Evolutionary conservation across 1,140 invertebrate genomes (phyloP), one percentile per base, ranked within the genome.

Genomic region (Uloborus diversus): DNA sequence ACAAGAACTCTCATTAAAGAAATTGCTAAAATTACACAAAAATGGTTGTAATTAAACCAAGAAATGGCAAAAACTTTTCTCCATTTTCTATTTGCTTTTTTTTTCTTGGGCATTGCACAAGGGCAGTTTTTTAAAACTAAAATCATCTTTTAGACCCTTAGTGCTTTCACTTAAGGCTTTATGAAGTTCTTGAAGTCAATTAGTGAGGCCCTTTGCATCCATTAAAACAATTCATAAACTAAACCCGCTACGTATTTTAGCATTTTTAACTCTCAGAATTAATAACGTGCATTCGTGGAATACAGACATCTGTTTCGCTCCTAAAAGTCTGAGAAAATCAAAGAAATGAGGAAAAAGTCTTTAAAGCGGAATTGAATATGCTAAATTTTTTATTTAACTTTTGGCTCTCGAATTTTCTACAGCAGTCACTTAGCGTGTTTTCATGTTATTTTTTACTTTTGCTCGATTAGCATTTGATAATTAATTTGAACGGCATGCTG

Each of bases 391-490:
- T 42, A 27, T 64, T 75, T 64, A 64, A 35, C 27, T 49, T 49
- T 64, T 69, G 25, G 14, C 33, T 69, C 66, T 64, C 37, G 61
- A 51, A 64, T 64, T n/a, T 23, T 51, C 71, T 37, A 53, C 33
- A 42, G 27, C 30, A 64, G n/a, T 64, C 37, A 64, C 47, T 64
- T 75, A 75, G 71, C 20, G 56, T 64, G 56, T 64, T 61, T 64
- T 75, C 30, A 4, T 20, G 56, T 32, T 61, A 27, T 73, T 73
- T 71, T 73, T 61, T 61, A 9, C 37, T 64, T 47, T 25, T 25
- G 53, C 51, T 14, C 51, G 70, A 73, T 73, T 75, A 64, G 71
- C 71, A 75, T 75, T 75, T 51, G 57, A 75, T 75, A 75, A 75
- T 75, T 75, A 64, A 75, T 61, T 75, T 75, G 71, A 64, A 75